Base-by-base conservation (phyloP, 2,797 vertebrate species). In the Schizopygopsis pylzovi region DNA sequence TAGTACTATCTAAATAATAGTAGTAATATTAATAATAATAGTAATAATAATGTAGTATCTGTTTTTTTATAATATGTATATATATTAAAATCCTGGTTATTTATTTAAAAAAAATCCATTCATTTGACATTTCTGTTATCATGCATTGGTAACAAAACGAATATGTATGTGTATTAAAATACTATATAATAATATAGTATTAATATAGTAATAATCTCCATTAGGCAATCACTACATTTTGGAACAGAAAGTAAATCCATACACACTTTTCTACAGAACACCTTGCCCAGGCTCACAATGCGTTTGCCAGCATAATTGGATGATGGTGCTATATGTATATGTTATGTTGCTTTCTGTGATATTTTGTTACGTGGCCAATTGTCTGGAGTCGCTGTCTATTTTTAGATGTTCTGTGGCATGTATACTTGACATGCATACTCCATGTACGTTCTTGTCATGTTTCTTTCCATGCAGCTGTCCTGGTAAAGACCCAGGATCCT, bases 381-480 rank as follows among this genome's bases (percentile, higher is more conserved):
- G 47, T 84, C 45, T 49, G 16, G 41, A 67, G 4, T 41, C 5
- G 5, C 10, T 43, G n/a, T 39, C 15, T 77, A 76, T 76, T 52
- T 83, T 75, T 75, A 65, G 1, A 37, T 65, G 12, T 83, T 72
- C 37, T 71, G 13, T 82, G 37, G 45, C 33, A 68, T 76, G 45
- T 39, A 16, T 65, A 77, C n/a, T 28, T 78, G 9, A 68, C 12
- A 39, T 1, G 33, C 25, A 25, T 41, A 75, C 22, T n/a, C 43
- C 12, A 45, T 25, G 7, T 70, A 43, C 16, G 4, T 68, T 76
- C 15, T 54, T 77, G n/a, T 72, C 59, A 54, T 56, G 67, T 72
- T 16, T 82, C 37, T 13, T 15, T 52, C 33, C 63, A 67, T 43
- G 76, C 67, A 79, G 76, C 65, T 79, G 49, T 79, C 49, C 49